Evolutionary conservation across 1,140 invertebrate genomes (phyloP), one percentile per base, ranked within the genome.

Genomic region (Danaus melanippus): DNA sequence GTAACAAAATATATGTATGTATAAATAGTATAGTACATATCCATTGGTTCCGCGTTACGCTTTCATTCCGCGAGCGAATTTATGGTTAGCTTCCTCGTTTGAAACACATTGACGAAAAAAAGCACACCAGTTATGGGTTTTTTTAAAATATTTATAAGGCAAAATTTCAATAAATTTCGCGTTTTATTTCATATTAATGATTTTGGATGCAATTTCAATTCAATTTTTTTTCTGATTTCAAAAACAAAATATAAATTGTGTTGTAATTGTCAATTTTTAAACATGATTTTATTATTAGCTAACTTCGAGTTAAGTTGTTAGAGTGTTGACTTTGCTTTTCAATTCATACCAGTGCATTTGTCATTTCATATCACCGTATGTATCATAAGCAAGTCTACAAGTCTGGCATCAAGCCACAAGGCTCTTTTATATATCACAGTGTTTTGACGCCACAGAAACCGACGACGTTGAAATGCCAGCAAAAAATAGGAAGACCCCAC

Each of bases 391-490:
- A 53, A 68, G 57, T 64, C 53, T 54, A 69, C 66, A 62, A 62
- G 58, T 54, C 71, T 82, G 79, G 79, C 76, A 82, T 59, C 44
- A 70, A 71, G 75, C 79, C 79, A 82, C 61, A 56, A 21, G 44
- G 63, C 62, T 60, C 68, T 67, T 75, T 71, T 74, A 79, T 82
- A 82, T 76, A 79, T 82, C 71, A 78, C 71, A 60, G 64, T 82
- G 67, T 82, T 82, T 74, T 82, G 76, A 79, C 71, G 68, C 66
- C 62, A 50, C 48, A 59, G 53, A 59, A 54, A 42, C 47, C 66
- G 67, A 67, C 65, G 66, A 61, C 59, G 64, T 56, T 63, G 52
- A 56, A 69, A 74, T 57, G 60, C 50, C 52, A 44, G 67, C 61
- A 67, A 64, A 69, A 59, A 66, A 56, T 56, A 44, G 54, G 48